Base-by-base conservation (phyloP, 2,888 invertebrate species). In the Xanthostigma xanthostigma region DNA sequence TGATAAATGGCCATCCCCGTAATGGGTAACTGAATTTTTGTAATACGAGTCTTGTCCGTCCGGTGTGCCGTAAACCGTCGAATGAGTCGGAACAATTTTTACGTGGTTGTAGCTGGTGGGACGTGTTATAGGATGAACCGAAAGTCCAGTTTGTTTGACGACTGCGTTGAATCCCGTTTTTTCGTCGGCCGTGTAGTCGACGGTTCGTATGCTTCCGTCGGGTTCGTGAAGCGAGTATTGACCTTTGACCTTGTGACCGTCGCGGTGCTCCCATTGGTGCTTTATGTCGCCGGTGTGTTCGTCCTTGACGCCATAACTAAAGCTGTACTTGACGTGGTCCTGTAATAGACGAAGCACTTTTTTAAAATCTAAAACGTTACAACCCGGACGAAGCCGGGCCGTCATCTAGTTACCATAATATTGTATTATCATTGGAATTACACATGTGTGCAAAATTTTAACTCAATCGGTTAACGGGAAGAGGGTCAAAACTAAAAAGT, bases 101-200 rank as follows among this genome's bases (percentile, higher is more conserved):
- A 27, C 27, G 6, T 27, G 6, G 27, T 27, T 27, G 27, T 27
- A 27, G 6, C 27, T 27, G 27, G 27, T 27, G 27, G 27, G 27
- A 6, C 6, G 27, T 6, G 27, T 27, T 40, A 42, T 36, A 13
- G 48, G 48, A 17, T 48, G 48, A 2, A n/a, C 5, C 8, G 43
- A 42, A 11, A 33, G 42, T 9, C 38, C 38, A n/a, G 36, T 48
- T 33, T 43, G 37, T 36, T 42, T 48, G 27, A 48, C 48, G 14
- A 43, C 43, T 27, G 48, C 48, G 34, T 43, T 42, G 17, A 48
- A 48, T 17, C 48, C 48, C 33, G 17, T 43, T 38, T 48, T 48
- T 14, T 48, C 48, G 42, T 48, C 48, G 8, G 48, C 48, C 9
- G 48, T 48, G 38, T 48, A 48, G 33, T 48, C 48, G 2, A 48